Conservation (phyloP, 2,888 invertebrate genomes). For the Dryobotodes eremita region DNA sequence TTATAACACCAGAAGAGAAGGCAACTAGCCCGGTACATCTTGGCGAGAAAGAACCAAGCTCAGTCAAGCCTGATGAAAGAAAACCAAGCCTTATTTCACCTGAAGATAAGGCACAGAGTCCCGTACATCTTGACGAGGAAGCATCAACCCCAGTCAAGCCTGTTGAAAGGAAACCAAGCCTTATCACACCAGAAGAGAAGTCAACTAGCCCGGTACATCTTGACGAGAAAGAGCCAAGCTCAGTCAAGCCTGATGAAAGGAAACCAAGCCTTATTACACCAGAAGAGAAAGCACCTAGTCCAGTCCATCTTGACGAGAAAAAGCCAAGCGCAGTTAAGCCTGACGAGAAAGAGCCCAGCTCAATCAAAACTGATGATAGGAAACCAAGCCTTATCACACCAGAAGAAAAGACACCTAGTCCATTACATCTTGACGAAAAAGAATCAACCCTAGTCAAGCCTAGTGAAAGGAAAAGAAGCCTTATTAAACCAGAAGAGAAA, state of each 20-base stretch:
- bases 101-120: background rate
- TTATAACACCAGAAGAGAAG: background rate
- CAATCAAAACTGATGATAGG: background rate
- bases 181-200: background rate
- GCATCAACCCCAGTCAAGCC: background rate
- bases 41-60: background rate
- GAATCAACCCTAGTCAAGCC: background rate
- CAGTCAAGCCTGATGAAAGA: background rate
- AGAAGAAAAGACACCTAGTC: background rate
- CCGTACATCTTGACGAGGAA: background rate
- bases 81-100: too few relatives aligned
- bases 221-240: background rate
- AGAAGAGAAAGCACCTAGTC: background rate
- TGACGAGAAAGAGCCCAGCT: background rate
- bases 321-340: accelerated
- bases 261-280: accelerated
- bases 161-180: background rate
- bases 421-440: background rate
- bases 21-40: background rate
- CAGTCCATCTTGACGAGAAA: background rate
- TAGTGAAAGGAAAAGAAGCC: accelerated
- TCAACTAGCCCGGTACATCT: too few relatives aligned
- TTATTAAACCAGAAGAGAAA: background rate
- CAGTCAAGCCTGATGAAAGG: accelerated
- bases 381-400: background rate